phyloP scores from a whole-genome alignment of 2,888 invertebrate genomes.

The Neocrepidodera transversa region DNA sequence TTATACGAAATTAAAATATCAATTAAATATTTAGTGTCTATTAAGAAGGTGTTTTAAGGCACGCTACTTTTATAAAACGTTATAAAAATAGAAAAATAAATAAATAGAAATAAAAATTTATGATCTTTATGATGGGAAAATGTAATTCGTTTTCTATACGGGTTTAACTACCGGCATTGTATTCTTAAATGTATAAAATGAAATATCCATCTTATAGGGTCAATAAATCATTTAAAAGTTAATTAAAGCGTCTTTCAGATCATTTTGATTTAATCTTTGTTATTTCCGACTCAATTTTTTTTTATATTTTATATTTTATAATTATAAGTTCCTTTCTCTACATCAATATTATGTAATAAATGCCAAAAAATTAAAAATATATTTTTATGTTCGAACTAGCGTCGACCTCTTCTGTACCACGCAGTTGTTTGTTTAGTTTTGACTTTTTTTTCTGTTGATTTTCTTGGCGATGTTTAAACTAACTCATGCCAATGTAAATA shows the following conservation, averaged over 20 bases:
- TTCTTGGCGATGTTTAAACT: constrained; percentile 50
- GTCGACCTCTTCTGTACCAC: constrained; percentile 19
- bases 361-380: background rate
- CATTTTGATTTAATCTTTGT: background rate
- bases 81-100: constrained; percentile 5
- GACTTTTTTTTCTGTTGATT: constrained; percentile 52
- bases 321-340: no score
- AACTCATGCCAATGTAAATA: constrained; percentile 52
- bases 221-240: constrained; percentile 34
- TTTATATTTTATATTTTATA: no score
- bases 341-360: no score
- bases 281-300: no score
- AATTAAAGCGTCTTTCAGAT: constrained; percentile 18
- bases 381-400: constrained; percentile 3
- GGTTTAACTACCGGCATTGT: constrained; percentile 6
- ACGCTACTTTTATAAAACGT: constrained; percentile 5
- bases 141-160: constrained; percentile 14
- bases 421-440: constrained; percentile 47
- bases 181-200: constrained; percentile 11
- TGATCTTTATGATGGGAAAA: constrained; percentile 10
- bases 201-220: constrained; percentile 14
- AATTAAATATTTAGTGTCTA: constrained; percentile 10
- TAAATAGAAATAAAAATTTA: constrained; percentile 17
- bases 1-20: constrained; percentile 7
- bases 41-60: background rate